Evolutionary conservation across 2,797 vertebrate genomes (phyloP).

Genomic region (Mus spretus): DNA sequence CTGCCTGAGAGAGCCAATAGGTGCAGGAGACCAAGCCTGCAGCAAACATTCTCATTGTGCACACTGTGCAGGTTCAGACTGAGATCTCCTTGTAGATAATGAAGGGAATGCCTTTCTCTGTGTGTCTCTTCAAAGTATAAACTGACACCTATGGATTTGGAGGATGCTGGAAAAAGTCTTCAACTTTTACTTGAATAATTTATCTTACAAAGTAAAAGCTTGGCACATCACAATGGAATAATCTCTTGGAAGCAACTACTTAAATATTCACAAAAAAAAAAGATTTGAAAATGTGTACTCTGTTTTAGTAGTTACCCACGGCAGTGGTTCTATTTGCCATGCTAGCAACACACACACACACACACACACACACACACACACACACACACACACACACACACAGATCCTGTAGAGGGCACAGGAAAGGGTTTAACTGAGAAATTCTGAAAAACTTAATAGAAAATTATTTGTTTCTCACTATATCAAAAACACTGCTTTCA

Average conservation of each 20-base stretch:
- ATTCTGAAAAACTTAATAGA: conserved; percentile 50
- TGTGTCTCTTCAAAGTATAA: conserved; percentile 82
- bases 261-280: conserved; percentile 78
- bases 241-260: conserved; percentile 79
- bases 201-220: conserved; percentile 82
- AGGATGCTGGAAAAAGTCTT: conserved; percentile 82
- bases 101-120: conserved; percentile 79
- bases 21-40: conserved; percentile 81
- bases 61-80: conserved; percentile 70
- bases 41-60: conserved; percentile 69
- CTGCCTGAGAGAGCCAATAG: conserved; percentile 79
- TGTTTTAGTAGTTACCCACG: conserved; percentile 69
- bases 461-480: conserved; percentile 41
- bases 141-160: conserved; percentile 70
- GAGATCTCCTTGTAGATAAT: conserved; percentile 83
- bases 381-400: no score
- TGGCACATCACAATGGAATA: conserved; percentile 71
- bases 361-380: not conserved
- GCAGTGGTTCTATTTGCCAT: conserved; percentile 60
- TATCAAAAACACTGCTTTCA: conserved; percentile 76
- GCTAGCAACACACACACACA: not conserved
- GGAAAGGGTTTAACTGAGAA: not conserved
- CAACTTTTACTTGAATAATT: conserved; percentile 78
- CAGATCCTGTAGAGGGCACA: not conserved
- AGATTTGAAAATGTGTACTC: conserved; percentile 71